phyloP scores from a whole-genome alignment of 2,888 invertebrate species.

The Agonopterix alstromeriana region DNA sequence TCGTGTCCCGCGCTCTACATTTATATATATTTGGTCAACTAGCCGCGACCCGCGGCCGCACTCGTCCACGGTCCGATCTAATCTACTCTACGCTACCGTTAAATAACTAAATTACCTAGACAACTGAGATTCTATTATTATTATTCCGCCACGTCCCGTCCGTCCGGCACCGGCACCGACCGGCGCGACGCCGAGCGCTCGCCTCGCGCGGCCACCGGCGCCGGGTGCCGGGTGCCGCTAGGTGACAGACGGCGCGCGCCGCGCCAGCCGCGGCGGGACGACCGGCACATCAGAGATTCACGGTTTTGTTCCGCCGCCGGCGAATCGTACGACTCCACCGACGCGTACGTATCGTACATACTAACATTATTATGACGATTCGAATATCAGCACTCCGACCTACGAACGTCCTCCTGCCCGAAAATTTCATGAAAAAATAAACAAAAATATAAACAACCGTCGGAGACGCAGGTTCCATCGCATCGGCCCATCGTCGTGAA shows the following conservation, averaged over 20 bases:
- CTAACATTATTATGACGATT: slow-evolving; percentile 5
- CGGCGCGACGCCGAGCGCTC: background rate
- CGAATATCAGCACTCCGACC: background rate
- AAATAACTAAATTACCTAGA: slow-evolving; percentile 23
- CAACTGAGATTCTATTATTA: slow-evolving; percentile 53
- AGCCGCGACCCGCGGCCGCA: slow-evolving; percentile 33
- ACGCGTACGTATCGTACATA: slow-evolving; percentile 1
- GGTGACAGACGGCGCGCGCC: background rate
- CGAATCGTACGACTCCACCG: background rate
- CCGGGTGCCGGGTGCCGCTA: background rate
- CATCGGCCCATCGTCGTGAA: too few relatives aligned
- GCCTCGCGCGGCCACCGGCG: background rate
- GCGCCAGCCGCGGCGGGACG: background rate
- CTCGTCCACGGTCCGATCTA: slow-evolving; percentile 14
- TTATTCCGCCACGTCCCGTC: slow-evolving; percentile 12
- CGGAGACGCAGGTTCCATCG: too few relatives aligned
- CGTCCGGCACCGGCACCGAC: background rate
- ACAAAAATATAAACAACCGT: too few relatives aligned
- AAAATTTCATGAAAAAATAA: too few relatives aligned
- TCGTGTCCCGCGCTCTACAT: slow-evolving; percentile 3
- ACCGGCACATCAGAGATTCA: background rate
- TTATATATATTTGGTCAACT: slow-evolving; percentile 39
- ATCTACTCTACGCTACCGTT: slow-evolving; percentile 12
- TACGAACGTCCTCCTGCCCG: too few relatives aligned
- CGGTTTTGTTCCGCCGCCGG: background rate